phyloP scores from a whole-genome alignment of 2,888 invertebrate species.

The Rotaria magnacalcarata region DNA sequence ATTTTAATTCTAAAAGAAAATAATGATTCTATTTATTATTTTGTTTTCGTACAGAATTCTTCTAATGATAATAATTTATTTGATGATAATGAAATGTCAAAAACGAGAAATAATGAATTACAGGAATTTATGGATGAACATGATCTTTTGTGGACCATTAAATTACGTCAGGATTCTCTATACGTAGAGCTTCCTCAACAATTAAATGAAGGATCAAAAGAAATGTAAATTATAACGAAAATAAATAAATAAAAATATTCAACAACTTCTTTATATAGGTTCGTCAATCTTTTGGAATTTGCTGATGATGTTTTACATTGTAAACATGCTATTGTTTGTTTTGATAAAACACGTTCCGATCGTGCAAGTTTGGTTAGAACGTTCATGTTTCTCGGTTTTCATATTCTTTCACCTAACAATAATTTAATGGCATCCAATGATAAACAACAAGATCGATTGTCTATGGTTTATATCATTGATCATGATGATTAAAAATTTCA shows the following conservation, averaged over 20 bases:
- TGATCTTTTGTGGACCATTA: not conserved
- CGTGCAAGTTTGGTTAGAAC: not conserved
- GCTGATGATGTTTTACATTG: not conserved
- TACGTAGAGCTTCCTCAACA: not conserved
- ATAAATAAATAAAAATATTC: too few relatives aligned
- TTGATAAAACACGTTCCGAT: conserved; percentile 12
- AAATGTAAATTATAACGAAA: not conserved
- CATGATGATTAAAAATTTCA: not conserved
- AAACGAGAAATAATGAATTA: not conserved
- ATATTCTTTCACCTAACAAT: not conserved
- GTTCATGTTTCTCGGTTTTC: conserved; percentile 26
- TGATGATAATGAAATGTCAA: not conserved
- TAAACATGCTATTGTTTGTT: not conserved
- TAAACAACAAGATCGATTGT: not conserved
- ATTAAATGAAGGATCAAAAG: not conserved
- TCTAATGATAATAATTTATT: conserved; percentile 2
- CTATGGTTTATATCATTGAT: not conserved
- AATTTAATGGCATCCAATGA: not conserved
- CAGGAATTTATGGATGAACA: not conserved
- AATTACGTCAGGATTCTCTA: not conserved
- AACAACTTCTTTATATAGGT: not conserved
- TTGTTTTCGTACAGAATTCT: not conserved
- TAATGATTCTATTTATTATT: not conserved
- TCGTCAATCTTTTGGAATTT: not conserved
- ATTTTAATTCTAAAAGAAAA: not conserved